Evolutionary conservation across 2,113 vertebrate genomes (phyloP), one percentile per base, ranked within the genome.

Genomic region (Ptyas mucosa): DNA sequence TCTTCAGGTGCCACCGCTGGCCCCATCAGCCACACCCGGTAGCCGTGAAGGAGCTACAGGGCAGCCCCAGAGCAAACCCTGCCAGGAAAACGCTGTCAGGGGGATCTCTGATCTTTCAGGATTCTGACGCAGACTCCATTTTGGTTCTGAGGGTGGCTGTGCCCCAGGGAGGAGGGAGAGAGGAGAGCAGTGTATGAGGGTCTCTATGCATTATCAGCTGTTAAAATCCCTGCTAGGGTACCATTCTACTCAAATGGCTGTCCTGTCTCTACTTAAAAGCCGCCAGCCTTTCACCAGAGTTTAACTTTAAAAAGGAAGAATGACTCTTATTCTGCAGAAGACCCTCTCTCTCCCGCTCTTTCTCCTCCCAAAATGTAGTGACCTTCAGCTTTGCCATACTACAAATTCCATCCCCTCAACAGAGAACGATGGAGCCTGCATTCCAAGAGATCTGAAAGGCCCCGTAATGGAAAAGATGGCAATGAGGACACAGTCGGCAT

Each of bases 21-120:
- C 52, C 24, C 8, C 96, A 96, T 92, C 0, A 39, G 91, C 96
- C 93, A 57, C 97, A 97, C 97, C 97, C 98, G 98, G 97, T 97
- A 98, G 95, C 96, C 96, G 97, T 97, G 43, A 94, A 75, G 91
- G 90, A 92, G 95, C 97, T 94, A 92, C 96, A 43, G 0, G 89
- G 90, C 85, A 14, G 94, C 94, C 89, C 26, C 0, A 87, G 95
- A 94, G 91, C 90, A 95, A 95, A 93, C 91, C 93, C 92, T 64
- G 89, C 93, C 1, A 89, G 95, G 97, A 96, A 97, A 54, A 95
- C 92, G 57, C 94, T 95, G 89, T n/a, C 94, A 90, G 96, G 96
- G 94, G 2, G 91, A 95, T 95, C 96, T 93, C 95, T 90, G 64
- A 57, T 49, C 96, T 94, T 96, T 97, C 94, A 94, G 95, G 95